Evolutionary conservation across 2,113 vertebrate genomes (phyloP), one percentile per base, ranked within the genome.

Genomic region (Oreochromis tanganicae): DNA sequence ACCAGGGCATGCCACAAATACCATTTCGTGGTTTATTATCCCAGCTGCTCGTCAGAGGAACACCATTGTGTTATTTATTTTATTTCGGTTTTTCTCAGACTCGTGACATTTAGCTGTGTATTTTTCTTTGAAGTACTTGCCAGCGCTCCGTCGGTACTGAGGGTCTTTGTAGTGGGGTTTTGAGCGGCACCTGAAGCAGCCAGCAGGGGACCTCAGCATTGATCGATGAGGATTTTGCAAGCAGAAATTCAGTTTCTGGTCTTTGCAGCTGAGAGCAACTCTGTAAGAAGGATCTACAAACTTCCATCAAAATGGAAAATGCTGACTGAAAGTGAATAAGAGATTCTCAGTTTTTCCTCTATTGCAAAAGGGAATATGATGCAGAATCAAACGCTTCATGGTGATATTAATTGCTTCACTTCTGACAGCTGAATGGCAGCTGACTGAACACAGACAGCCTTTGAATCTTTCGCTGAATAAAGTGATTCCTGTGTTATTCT

Each of bases 41-140:
- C 24, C 94, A 96, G 96, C 94, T 95, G 93, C 82, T 92, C 87
- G 85, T 93, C 83, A 81, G 80, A 91, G 85, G 80, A 86, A 86
- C 82, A 91, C 85, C 36, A 56, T 87, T 38, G 78, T n/a, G 2
- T 57, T 92, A 88, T 93, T 92, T 92, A 85, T 92, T 93, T 94
- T 84, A 90, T 92, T 91, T 91, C 43, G 80, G 66, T 19, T 84
- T 92, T 90, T 83, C 84, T 82, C 73, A 36, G 14, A 85, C 34
- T 63, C 21, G 88, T 81, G 84, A 91, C 88, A 90, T 91, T 85
- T 34, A 36, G 43, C 27, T 87, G 87, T 94, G 95, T 95, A 54
- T 91, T 93, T 92, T 86, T 59, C 85, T 92, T 90, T 92, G 84
- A 94, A 93, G 89, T 63, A 2, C 86, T 87, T 59, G 61, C 89